phyloP scores from a whole-genome alignment of 2,888 invertebrate genomes.

The Patella pellucida region DNA sequence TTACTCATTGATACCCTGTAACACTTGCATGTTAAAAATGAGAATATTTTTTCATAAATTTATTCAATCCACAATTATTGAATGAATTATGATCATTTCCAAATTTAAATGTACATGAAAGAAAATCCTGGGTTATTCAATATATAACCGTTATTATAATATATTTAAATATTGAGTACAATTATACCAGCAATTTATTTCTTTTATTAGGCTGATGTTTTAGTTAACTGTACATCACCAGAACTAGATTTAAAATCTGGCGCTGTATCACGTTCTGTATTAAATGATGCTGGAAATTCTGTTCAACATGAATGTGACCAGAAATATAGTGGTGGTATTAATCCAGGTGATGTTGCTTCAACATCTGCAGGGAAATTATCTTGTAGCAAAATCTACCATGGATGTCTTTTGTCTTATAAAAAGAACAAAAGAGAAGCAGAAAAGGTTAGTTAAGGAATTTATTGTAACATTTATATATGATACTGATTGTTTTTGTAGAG shows the following conservation, averaged over 20 bases:
- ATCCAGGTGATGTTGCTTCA: constrained; percentile 26
- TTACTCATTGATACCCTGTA: too few species aligned
- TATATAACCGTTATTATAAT: too few species aligned
- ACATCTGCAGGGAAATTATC: constrained; percentile 30
- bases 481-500: too few species aligned
- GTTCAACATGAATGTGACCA: constrained; percentile 32
- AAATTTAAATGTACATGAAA: too few species aligned
- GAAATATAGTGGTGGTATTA: constrained; percentile 30
- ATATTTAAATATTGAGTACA: too few species aligned
- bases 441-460: constrained; percentile 11
- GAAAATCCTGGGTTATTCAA: too few species aligned
- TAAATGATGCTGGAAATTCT: constrained; percentile 33
- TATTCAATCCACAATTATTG: too few species aligned
- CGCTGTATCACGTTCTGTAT: constrained; percentile 33
- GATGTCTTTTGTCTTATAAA: constrained; percentile 23
- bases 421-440: constrained; percentile 8
- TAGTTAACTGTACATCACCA: constrained; percentile 36
- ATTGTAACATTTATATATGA: too few species aligned
- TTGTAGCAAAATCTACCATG: constrained; percentile 35
- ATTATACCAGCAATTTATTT: not conserved
- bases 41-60: too few species aligned
- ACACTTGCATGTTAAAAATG: too few species aligned
- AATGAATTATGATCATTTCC: too few species aligned
- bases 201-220: constrained; percentile 38
- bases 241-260: constrained; percentile 35